Evolutionary conservation across 2,888 invertebrate species (phyloP).

Genomic region (Cheiracanthium punctorium): DNA sequence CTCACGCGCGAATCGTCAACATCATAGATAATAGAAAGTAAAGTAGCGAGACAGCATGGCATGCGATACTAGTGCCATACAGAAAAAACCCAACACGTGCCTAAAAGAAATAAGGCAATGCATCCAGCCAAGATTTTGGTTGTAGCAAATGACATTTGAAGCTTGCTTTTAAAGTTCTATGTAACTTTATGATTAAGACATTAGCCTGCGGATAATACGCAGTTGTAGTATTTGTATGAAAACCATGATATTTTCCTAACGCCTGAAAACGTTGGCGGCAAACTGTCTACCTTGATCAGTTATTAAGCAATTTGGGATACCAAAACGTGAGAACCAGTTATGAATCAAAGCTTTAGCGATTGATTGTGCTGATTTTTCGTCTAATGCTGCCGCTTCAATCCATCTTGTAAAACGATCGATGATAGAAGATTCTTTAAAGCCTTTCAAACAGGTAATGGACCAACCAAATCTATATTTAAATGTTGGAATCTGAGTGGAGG

Average conservation of each 20-base stretch:
- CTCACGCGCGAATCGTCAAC: no score
- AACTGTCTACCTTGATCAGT: slow-evolving; percentile 74
- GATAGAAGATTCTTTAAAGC: neutral
- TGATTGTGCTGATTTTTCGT: slow-evolving; percentile 75
- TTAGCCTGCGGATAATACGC: slow-evolving; percentile 72
- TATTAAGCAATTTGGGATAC: slow-evolving; percentile 74
- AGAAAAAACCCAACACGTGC: no score
- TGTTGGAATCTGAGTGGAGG: neutral
- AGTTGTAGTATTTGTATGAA: slow-evolving; percentile 73
- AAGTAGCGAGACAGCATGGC: no score
- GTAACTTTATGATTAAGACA: neutral
- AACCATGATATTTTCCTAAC: slow-evolving; percentile 72
- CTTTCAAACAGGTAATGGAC: slow-evolving; percentile 16
- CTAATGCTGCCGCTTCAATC: slow-evolving; percentile 75
- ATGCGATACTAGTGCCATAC: no score
- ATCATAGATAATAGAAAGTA: no score
- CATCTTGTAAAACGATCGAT: slow-evolving; percentile 74
- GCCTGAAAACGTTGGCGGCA: slow-evolving; percentile 52
- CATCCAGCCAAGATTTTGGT: neutral
- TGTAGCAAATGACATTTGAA: neutral
- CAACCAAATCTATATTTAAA: slow-evolving; percentile 56
- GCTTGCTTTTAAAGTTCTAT: neutral
- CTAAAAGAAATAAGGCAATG: neutral
- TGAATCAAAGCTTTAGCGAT: slow-evolving; percentile 74
- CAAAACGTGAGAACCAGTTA: slow-evolving; percentile 76